Evolutionary conservation across 1,140 invertebrate species (phyloP).

Genomic region (Dinoponera quadriceps): DNA sequence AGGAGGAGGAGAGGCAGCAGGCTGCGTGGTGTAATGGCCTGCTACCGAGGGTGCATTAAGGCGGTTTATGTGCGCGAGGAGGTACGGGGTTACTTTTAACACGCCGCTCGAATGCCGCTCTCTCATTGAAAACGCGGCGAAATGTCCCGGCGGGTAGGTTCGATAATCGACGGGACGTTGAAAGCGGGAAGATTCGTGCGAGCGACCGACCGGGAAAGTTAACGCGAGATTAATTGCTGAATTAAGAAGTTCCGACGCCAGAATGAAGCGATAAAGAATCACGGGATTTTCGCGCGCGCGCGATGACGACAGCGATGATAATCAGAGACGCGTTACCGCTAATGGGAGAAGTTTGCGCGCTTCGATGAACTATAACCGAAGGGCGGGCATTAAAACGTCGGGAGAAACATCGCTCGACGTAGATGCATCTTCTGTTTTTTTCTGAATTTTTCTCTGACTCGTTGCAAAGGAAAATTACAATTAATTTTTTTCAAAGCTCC

Average conservation of each 20-base stretch:
- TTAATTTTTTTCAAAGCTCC: no score
- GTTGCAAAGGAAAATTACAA: no score
- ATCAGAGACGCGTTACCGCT: neutral
- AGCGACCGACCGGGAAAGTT: neutral
- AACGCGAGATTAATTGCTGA: constrained; percentile 48
- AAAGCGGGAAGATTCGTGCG: constrained; percentile 8
- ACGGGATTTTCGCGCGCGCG: neutral
- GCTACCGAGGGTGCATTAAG: constrained; percentile 77
- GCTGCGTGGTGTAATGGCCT: constrained; percentile 73
- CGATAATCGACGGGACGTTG: constrained; percentile 62
- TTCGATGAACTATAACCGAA: no score
- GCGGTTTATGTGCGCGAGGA: constrained; percentile 77
- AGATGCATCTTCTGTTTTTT: no score
- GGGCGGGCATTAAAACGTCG: no score
- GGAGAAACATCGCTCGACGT: no score
- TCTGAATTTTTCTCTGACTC: no score
- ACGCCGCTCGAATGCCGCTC: constrained; percentile 72
- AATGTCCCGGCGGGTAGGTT: constrained; percentile 43
- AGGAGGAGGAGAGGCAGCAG: constrained; percentile 1
- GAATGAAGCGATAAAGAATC: neutral
- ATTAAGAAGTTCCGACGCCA: constrained; percentile 30
- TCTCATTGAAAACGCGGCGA: constrained; percentile 66
- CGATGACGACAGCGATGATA: neutral
- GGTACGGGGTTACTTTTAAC: constrained; percentile 78
- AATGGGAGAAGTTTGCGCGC: no score